Conservation (phyloP, 2,888 invertebrate species). For the Eupithecia insigniata region DNA sequence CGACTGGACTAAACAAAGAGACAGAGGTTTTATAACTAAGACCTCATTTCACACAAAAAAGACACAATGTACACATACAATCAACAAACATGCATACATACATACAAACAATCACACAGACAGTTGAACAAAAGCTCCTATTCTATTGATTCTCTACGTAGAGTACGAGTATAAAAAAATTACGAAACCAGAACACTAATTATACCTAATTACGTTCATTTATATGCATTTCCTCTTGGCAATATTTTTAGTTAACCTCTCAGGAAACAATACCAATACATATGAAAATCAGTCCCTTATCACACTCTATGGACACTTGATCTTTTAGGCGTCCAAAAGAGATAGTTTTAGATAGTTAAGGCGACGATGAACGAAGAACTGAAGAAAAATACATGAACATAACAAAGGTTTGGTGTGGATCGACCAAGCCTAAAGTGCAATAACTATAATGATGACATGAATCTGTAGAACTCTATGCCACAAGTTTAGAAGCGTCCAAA, state of each 20-base stretch:
- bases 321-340: too few relatives aligned
- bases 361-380: not conserved
- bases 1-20: too few relatives aligned
- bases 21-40: not conserved
- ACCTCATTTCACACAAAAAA: not conserved
- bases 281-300: too few relatives aligned
- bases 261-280: too few relatives aligned
- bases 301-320: too few relatives aligned
- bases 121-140: not conserved
- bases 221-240: not conserved
- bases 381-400: not conserved
- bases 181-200: not conserved
- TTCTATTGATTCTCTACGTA: not conserved
- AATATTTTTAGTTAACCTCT: not conserved
- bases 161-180: not conserved
- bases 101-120: not conserved
- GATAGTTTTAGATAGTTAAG: not conserved
- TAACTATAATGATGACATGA: not conserved
- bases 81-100: not conserved
- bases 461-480: slow-evolving; percentile 23
- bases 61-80: not conserved
- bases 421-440: not conserved
- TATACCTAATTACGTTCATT: not conserved
- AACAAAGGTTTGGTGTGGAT: not conserved
- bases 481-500: slow-evolving; percentile 23